A percentile compares a stretch with the other conserved stretches of the same genome.
phyloP scores from a whole-genome alignment of 2,113 vertebrate genomes.

The Bettongia penicillata region DNA sequence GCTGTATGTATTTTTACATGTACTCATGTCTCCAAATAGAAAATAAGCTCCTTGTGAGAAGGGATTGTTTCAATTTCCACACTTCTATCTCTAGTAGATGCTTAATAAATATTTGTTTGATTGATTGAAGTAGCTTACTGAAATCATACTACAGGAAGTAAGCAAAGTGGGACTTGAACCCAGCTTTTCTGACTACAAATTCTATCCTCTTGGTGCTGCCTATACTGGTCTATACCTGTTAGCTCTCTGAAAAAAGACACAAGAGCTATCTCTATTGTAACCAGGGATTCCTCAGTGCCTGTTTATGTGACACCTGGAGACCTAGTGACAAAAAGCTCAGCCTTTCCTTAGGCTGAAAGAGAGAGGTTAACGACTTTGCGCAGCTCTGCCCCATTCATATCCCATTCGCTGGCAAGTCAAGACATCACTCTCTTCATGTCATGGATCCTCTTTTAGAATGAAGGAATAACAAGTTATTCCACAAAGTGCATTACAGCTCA shows the following conservation, averaged over 20 bases:
- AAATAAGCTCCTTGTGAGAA: neutral
- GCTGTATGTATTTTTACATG: neutral
- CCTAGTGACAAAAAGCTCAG: neutral
- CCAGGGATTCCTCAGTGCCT: neutral
- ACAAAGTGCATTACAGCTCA: neutral
- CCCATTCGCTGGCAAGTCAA: neutral
- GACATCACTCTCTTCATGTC: neutral
- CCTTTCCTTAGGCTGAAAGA: neutral
- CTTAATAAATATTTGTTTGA: neutral
- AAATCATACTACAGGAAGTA: neutral
- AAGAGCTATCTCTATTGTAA: neutral
- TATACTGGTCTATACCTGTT: neutral
- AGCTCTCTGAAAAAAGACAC: neutral
- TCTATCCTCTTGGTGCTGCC: neutral
- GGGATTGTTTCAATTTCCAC: neutral
- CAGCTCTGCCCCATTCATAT: neutral
- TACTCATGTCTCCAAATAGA: neutral
- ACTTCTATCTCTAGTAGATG: neutral
- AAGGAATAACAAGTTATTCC: too few relatives aligned
- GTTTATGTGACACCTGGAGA: neutral
- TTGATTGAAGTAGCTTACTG: neutral
- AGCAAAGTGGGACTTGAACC: neutral
- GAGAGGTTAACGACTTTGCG: neutral
- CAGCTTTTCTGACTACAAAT: neutral
- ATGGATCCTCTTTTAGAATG: neutral